These are phyloP conservation scores for Rotaria macrura DNA, from an alignment of 2,888 invertebrate species.

Conservation along the genomic window DNA sequence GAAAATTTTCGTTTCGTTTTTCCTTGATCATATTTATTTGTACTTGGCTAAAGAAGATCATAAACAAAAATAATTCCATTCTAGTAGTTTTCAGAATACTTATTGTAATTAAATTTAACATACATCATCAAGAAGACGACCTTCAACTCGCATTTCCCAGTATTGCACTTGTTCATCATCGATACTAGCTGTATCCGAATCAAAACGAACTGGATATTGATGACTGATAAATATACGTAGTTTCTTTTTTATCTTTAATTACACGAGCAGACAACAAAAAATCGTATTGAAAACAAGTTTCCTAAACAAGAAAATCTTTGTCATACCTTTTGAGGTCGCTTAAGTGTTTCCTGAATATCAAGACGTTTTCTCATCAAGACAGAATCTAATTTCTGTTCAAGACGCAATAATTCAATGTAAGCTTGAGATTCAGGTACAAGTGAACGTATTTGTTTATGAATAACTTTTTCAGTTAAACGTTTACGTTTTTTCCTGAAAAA, in stretches of 20 bases:
- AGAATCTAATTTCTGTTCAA: conserved; percentile 91
- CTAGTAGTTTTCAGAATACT: too few relatives aligned
- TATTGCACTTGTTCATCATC: conserved; percentile 51
- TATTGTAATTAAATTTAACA: background rate
- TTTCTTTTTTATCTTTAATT: conserved; percentile 72
- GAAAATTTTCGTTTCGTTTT: conserved; percentile 81
- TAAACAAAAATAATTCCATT: background rate
- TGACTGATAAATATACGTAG: conserved; percentile 95
- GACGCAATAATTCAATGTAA: conserved; percentile 95
- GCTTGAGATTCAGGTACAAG: conserved; percentile 97
- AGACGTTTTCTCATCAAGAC: conserved; percentile 93
- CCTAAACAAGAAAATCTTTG: too few relatives aligned
- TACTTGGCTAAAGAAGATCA: conserved; percentile 54
- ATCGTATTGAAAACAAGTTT: background rate
- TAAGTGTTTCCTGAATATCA: conserved; percentile 97
- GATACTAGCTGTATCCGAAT: conserved; percentile 43
- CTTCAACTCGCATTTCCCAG: conserved; percentile 96
- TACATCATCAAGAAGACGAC: conserved; percentile 77
- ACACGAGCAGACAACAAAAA: background rate
- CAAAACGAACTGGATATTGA: conserved; percentile 78
- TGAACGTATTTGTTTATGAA: conserved; percentile 52
- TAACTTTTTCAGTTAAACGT: conserved; percentile 30
- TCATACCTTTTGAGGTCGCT: conserved; percentile 59
- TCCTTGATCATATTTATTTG: conserved; percentile 42
- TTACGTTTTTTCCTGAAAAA: background rate